Evolutionary conservation across 2,113 vertebrate species (phyloP).

Genomic region (Heterochromis multidens): DNA sequence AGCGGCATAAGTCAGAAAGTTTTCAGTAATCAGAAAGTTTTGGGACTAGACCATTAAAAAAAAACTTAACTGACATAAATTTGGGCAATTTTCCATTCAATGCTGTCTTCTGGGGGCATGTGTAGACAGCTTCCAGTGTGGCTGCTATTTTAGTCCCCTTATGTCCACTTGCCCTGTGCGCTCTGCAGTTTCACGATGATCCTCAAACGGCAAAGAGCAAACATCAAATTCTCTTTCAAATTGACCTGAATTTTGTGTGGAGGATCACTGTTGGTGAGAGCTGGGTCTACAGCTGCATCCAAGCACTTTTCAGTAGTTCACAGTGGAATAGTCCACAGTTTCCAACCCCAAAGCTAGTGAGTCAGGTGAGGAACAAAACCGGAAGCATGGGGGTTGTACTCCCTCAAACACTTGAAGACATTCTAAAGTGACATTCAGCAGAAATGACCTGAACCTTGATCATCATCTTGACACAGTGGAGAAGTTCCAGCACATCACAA

Average conservation of each 20-base stretch:
- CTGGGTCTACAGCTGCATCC: neutral
- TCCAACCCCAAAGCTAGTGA: neutral
- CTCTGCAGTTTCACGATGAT: neutral
- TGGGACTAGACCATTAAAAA: no score
- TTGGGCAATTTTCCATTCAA: neutral
- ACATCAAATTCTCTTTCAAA: neutral
- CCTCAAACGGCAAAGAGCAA: neutral
- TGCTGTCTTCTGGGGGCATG: neutral
- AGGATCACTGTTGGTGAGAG: neutral
- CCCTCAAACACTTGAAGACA: no score
- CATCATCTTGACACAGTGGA: no score
- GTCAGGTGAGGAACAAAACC: no score
- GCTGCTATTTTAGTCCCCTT: neutral
- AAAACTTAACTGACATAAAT: accelerated
- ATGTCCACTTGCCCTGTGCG: neutral
- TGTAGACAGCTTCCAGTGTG: neutral
- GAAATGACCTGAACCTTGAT: no score
- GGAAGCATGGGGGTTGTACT: no score
- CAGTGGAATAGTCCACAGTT: neutral
- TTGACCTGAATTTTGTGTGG: neutral
- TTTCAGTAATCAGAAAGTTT: no score
- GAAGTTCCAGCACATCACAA: no score
- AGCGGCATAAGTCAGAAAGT: no score
- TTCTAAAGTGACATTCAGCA: no score
- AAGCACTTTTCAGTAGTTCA: neutral